A percentile compares a stretch with the other conserved stretches of the same genome.
Evolutionary conservation across 2,797 vertebrate species (phyloP).

Genomic region (Lepidocolaptes lacrymiger): DNA sequence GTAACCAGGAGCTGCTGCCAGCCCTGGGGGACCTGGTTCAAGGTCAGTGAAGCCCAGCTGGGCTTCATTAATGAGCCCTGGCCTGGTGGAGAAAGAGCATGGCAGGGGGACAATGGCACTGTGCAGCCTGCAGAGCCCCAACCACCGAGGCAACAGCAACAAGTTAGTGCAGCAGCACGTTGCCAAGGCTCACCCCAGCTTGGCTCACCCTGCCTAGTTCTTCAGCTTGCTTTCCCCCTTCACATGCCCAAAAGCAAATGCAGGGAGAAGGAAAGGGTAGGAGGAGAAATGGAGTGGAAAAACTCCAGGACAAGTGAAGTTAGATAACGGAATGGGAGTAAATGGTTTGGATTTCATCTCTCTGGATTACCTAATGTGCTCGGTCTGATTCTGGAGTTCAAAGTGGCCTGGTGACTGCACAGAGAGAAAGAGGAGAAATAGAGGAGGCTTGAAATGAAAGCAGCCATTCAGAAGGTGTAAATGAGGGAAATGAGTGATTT

Average conservation of each 20-base stretch:
- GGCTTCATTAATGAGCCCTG: conserved; percentile 49
- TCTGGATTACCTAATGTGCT: neutral
- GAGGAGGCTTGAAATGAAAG: neutral
- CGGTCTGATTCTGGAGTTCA: neutral
- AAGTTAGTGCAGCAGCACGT: neutral
- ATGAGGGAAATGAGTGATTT: neutral
- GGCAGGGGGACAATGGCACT: neutral
- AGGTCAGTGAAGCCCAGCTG: conserved; percentile 25
- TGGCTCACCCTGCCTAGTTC: neutral
- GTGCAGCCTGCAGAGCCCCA: neutral
- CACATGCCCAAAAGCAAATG: neutral
- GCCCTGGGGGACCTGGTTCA: conserved; percentile 26
- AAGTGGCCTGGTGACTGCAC: neutral
- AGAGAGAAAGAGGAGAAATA: neutral
- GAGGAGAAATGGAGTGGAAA: neutral
- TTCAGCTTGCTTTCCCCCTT: neutral
- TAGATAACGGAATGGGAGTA: neutral
- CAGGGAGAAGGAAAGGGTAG: neutral
- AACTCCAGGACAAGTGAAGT: neutral
- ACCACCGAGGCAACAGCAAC: neutral
- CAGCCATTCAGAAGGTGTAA: neutral
- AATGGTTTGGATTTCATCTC: neutral
- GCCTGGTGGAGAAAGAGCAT: neutral
- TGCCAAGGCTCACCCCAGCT: neutral
- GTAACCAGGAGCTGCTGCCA: neutral